Conservation (phyloP, 2,113 vertebrate genomes). For the Australoheros scitulus region DNA sequence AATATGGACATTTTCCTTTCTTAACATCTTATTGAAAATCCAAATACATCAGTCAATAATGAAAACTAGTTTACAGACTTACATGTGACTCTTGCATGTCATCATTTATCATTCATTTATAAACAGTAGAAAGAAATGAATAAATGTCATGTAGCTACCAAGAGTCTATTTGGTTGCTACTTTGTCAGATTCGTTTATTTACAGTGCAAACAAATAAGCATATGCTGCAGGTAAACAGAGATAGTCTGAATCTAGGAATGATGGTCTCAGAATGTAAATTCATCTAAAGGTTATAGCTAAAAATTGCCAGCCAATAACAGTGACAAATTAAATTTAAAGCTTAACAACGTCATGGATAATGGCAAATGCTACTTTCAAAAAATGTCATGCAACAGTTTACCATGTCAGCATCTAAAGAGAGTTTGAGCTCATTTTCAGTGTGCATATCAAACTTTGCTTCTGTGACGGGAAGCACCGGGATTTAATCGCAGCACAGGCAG, state of each 20-base stretch:
- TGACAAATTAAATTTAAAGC: background rate
- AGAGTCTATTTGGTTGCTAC: background rate
- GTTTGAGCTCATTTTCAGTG: background rate
- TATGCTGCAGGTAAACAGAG: background rate
- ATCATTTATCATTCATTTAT: background rate
- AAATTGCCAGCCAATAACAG: background rate
- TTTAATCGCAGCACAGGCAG: background rate
- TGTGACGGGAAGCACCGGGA: background rate
- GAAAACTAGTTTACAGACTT: background rate
- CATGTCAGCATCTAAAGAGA: background rate
- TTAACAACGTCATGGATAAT: background rate
- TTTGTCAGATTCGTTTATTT: background rate
- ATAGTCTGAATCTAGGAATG: background rate
- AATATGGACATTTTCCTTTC: background rate
- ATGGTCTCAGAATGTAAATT: background rate
- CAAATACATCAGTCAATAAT: background rate
- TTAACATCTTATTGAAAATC: no score
- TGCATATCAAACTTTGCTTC: conserved; percentile 13
- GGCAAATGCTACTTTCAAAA: background rate
- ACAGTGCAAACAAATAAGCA: background rate
- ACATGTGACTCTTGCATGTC: background rate
- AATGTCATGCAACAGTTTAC: background rate
- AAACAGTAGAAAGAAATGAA: background rate
- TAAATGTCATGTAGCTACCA: background rate
- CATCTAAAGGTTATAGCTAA: background rate